Evolutionary conservation across 1,140 invertebrate genomes (phyloP).

Genomic region (Onthophagus taurus): DNA sequence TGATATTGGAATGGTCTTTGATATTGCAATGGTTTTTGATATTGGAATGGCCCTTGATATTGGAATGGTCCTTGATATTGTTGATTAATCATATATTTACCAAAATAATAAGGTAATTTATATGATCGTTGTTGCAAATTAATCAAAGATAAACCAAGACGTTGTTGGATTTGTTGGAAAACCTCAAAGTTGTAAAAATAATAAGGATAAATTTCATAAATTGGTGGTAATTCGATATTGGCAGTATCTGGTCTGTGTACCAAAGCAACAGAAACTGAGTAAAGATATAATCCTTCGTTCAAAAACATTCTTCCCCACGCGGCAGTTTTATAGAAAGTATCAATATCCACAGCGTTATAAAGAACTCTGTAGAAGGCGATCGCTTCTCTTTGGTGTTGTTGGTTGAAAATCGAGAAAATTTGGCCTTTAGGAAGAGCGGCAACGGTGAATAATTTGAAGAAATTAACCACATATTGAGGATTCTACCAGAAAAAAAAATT

Average conservation of each 20-base stretch:
- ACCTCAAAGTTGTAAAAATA: conserved; percentile 50
- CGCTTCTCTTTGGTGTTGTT: conserved; percentile 49
- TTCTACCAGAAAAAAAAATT: too few species aligned
- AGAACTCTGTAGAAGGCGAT: conserved; percentile 47
- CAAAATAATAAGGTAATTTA: too few species aligned
- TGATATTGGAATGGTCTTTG: too few species aligned
- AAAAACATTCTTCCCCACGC: conserved; percentile 51
- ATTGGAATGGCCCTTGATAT: too few species aligned
- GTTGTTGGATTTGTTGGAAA: conserved; percentile 48
- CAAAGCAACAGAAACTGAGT: conserved; percentile 48
- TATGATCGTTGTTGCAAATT: too few species aligned
- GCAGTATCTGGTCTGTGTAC: conserved; percentile 51
- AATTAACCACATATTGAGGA: too few species aligned
- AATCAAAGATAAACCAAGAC: too few species aligned
- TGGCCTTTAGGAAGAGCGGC: conserved; percentile 49
- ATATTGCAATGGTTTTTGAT: too few species aligned
- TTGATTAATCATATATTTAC: too few species aligned
- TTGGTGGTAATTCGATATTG: conserved; percentile 49
- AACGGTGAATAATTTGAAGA: too few species aligned
- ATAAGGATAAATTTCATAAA: conserved; percentile 56
- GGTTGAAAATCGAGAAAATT: conserved; percentile 52
- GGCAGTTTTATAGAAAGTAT: conserved; percentile 54
- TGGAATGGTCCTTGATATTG: too few species aligned
- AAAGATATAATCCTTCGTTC: conserved; percentile 54
- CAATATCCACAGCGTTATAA: conserved; percentile 53